Conservation (phyloP, 2,797 vertebrate genomes). For the Fistularia tabacaria region DNA sequence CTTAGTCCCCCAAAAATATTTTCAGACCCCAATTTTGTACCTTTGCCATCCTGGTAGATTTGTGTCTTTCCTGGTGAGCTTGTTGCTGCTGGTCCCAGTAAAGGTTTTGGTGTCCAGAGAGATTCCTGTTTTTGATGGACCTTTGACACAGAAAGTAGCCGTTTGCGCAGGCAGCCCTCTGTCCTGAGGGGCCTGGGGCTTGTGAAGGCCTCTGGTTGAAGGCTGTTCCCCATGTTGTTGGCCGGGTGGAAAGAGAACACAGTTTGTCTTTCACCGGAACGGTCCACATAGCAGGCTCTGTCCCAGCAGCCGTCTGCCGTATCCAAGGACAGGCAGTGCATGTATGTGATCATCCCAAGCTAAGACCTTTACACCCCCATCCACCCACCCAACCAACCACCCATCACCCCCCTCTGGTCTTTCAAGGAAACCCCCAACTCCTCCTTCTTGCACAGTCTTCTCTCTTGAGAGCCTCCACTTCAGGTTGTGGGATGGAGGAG, state of each 20-base stretch:
- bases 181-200: slow-evolving; percentile 55
- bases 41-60: slow-evolving; percentile 57
- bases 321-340: slow-evolving; percentile 77
- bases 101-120: slow-evolving; percentile 83
- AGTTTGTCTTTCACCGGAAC: slow-evolving; percentile 65
- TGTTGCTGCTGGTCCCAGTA: slow-evolving; percentile 57
- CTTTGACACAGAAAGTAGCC: slow-evolving; percentile 75
- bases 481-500: slow-evolving; percentile 40
- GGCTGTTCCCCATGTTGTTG: slow-evolving; percentile 78
- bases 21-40: slow-evolving; percentile 34
- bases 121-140: slow-evolving; percentile 77
- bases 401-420: slow-evolving; percentile 42
- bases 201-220: slow-evolving; percentile 51
- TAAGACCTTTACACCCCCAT: slow-evolving; percentile 50
- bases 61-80: slow-evolving; percentile 35
- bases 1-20: neutral
- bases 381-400: slow-evolving; percentile 29
- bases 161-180: slow-evolving; percentile 72
- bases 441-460: slow-evolving; percentile 34
- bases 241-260: slow-evolving; percentile 59
- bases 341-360: slow-evolving; percentile 79
- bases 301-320: slow-evolving; percentile 79
- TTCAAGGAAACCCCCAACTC: slow-evolving; percentile 44
- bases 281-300: slow-evolving; percentile 75
- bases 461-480: slow-evolving; percentile 35